A percentile compares a stretch with the other conserved stretches of the same genome.
These are phyloP conservation scores for Nomada goodeniana DNA, from an alignment of 2,888 invertebrate genomes.

Conservation along the genomic window DNA sequence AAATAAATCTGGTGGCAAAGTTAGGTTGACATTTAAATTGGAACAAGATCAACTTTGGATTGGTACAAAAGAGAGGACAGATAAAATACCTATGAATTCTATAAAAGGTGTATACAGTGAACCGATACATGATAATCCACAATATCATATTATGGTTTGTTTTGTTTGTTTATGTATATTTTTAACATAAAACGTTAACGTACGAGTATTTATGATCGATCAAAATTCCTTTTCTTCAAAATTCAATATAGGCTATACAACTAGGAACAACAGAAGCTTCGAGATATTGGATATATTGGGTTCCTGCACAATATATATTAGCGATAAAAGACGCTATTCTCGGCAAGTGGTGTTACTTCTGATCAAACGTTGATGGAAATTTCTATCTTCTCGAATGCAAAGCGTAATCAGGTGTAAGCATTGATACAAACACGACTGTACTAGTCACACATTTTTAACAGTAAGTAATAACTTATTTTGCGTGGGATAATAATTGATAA, in stretches of 20 bases:
- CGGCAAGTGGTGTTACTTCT: constrained; percentile 93
- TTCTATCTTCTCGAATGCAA: constrained; percentile 70
- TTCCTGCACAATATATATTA: constrained; percentile 95
- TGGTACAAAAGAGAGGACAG: constrained; percentile 96
- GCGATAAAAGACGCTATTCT: constrained; percentile 96
- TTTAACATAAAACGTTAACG: neutral
- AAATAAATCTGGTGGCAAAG: constrained; percentile 95
- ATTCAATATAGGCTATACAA: constrained; percentile 90
- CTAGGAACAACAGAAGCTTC: constrained; percentile 96
- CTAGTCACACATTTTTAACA: constrained; percentile 82
- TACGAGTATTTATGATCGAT: neutral
- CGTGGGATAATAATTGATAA: constrained; percentile 65
- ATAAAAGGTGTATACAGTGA: constrained; percentile 93
- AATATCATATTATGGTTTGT: constrained; percentile 95
- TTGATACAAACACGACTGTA: constrained; percentile 79
- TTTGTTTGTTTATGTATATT: neutral
- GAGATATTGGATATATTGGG: constrained; percentile 97
- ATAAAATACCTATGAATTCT: constrained; percentile 95
- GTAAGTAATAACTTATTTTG: constrained; percentile 80
- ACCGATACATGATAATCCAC: constrained; percentile 94
- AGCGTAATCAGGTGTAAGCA: constrained; percentile 78
- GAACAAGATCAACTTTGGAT: constrained; percentile 96
- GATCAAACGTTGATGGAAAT: constrained; percentile 81
- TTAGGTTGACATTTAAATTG: constrained; percentile 95
- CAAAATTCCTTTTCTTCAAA: neutral